Percentiles rank a stretch among this genome's conserved stretches.
Evolutionary conservation across 2,797 vertebrate genomes (phyloP).

Genomic region (Leptatherina wallacei): DNA sequence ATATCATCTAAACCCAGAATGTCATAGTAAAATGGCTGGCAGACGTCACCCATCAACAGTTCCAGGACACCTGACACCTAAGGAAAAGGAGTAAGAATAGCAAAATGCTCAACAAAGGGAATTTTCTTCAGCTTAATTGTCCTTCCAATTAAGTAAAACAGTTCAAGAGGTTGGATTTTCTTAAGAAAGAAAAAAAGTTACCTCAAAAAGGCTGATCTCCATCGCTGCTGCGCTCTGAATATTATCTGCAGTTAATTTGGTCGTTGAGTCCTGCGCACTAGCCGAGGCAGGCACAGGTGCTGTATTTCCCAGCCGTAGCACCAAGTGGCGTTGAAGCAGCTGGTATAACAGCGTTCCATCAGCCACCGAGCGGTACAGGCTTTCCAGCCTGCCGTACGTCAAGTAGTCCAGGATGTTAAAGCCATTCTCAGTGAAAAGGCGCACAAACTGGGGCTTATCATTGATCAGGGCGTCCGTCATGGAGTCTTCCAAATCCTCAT

Average conservation of each 20-base stretch:
- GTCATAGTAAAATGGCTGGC: constrained; percentile 81
- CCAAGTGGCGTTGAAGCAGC: constrained; percentile 79
- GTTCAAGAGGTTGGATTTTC: neutral
- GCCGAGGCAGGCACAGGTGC: neutral
- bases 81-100: neutral
- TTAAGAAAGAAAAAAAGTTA: constrained; percentile 22
- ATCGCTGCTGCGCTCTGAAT: neutral
- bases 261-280: neutral
- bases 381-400: constrained; percentile 82
- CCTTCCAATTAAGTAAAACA: neutral
- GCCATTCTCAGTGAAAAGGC: constrained; percentile 89
- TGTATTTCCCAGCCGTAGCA: constrained; percentile 51
- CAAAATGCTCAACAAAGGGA: neutral
- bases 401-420: constrained; percentile 88
- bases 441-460: constrained; percentile 90
- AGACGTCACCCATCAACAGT: constrained; percentile 86
- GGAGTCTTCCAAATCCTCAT: constrained; percentile 86
- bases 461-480: constrained; percentile 90
- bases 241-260: constrained; percentile 31
- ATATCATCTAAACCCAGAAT: constrained; percentile 55
- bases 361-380: constrained; percentile 83
- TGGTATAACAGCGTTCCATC: constrained; percentile 77
- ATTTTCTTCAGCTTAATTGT: neutral
- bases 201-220: constrained; percentile 81
- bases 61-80: constrained; percentile 86